Conservation (phyloP, 2,113 vertebrate species). For the Aptenodytes patagonicus region DNA sequence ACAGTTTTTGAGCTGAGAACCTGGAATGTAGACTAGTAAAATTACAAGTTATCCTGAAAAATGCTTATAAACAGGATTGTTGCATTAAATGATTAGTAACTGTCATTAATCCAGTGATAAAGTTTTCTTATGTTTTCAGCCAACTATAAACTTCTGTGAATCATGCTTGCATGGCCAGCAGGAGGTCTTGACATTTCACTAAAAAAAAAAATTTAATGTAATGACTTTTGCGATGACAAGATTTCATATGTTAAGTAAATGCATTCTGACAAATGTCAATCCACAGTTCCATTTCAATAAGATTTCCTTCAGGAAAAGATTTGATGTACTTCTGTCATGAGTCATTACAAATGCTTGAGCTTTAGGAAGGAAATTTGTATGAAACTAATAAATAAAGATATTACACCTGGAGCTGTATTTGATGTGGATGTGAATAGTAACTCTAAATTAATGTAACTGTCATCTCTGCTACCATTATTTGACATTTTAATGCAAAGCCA, state of each 20-base stretch:
- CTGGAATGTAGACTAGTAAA: not conserved
- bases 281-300: not conserved
- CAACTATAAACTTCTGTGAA: not conserved
- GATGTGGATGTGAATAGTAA: slow-evolving; percentile 5
- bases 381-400: slow-evolving; percentile 38
- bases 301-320: slow-evolving; percentile 21
- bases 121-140: not conserved
- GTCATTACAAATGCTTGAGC: slow-evolving; percentile 14
- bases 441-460: slow-evolving; percentile 11
- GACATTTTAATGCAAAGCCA: not conserved
- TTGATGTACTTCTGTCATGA: slow-evolving; percentile 1
- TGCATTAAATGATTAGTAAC: not conserved
- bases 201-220: not conserved
- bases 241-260: slow-evolving; percentile 1
- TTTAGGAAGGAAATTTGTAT: slow-evolving; percentile 5
- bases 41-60: not conserved
- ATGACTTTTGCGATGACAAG: not conserved
- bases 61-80: not conserved
- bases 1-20: not conserved
- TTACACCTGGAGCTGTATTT: slow-evolving; percentile 10
- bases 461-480: not conserved
- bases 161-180: not conserved
- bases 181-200: not conserved
- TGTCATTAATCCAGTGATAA: not conserved
- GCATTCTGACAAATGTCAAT: slow-evolving; percentile 29